phyloP scores from a whole-genome alignment of 1,140 invertebrate species.

The Scaptomyza montana region DNA sequence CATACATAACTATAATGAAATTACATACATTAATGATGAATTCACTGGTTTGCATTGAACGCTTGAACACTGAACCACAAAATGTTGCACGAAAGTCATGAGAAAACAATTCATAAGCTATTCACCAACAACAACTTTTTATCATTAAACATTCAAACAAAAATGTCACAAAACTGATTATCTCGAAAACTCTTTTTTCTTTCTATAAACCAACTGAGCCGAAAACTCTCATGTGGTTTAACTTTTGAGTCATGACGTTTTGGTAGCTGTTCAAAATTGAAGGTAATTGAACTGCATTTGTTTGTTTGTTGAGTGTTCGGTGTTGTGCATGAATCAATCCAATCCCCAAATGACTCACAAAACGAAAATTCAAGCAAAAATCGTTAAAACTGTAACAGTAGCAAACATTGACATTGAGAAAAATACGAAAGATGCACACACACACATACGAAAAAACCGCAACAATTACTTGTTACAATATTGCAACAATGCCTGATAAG shows the following conservation, averaged over 20 bases:
- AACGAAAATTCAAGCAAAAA: background rate
- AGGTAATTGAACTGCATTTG: too few relatives aligned
- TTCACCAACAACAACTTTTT: too few relatives aligned
- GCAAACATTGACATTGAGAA: constrained; percentile 2
- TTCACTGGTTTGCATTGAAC: constrained; percentile 22
- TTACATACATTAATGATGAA: background rate
- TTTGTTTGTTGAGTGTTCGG: background rate
- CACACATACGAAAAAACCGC: constrained; percentile 9
- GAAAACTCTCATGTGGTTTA: too few relatives aligned
- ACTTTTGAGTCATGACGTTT: background rate
- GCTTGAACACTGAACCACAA: background rate
- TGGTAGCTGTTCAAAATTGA: too few relatives aligned
- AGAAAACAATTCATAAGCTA: background rate
- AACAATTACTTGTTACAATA: constrained; percentile 3
- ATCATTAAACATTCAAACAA: too few relatives aligned
- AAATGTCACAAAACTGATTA: too few relatives aligned
- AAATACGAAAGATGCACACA: background rate
- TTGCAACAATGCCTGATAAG: constrained; percentile 10
- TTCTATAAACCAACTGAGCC: too few relatives aligned
- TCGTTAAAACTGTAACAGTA: constrained; percentile 14
- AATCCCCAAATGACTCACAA: constrained; percentile 31
- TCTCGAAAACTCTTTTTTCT: too few relatives aligned
- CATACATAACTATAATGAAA: background rate
- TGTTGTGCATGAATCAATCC: constrained; percentile 33
- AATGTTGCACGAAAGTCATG: background rate